Percentiles rank a stretch among this genome's conserved stretches.
These are phyloP conservation scores for Vanessa tameamea DNA, from an alignment of 1,140 invertebrate genomes.

Conservation along the genomic window DNA sequence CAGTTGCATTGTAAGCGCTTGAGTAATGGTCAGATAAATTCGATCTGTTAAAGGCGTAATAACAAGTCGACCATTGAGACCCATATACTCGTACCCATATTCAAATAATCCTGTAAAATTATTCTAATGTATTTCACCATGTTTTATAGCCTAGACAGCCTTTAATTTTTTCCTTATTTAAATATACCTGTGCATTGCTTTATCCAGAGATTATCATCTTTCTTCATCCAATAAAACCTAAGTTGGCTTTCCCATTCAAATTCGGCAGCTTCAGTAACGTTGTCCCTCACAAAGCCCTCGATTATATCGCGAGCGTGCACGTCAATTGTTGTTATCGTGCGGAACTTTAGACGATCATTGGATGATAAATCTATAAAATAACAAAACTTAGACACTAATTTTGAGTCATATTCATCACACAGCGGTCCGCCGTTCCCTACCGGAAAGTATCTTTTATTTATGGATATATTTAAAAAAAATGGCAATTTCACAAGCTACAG, in stretches of 20 bases:
- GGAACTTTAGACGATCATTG: conserved; percentile 93
- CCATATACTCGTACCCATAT: conserved; percentile 97
- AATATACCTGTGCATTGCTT: conserved; percentile 88
- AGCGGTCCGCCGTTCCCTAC: too few relatives aligned
- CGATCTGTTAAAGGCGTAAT: conserved; percentile 95
- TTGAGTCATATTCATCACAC: too few relatives aligned
- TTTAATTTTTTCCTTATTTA: too few relatives aligned
- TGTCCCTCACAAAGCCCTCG: conserved; percentile 92
- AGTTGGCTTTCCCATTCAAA: conserved; percentile 97
- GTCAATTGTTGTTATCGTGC: conserved; percentile 93
- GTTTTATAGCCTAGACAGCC: too few relatives aligned
- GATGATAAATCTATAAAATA: conserved; percentile 82
- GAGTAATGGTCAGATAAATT: conserved; percentile 95
- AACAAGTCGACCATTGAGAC: conserved; percentile 92
- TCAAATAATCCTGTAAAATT: conserved; percentile 84
- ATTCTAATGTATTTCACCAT: neutral
- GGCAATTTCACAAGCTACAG: too few relatives aligned
- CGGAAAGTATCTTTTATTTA: too few relatives aligned
- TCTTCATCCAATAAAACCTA: conserved; percentile 93
- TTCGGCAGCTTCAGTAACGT: conserved; percentile 89
- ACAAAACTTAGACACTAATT: neutral
- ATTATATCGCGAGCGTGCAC: conserved; percentile 95
- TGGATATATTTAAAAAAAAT: too few relatives aligned
- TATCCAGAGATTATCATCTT: conserved; percentile 89
- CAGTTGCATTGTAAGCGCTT: conserved; percentile 93